Evolutionary conservation across 1,140 invertebrate species (phyloP).

Genomic region (Tribolium madens): DNA sequence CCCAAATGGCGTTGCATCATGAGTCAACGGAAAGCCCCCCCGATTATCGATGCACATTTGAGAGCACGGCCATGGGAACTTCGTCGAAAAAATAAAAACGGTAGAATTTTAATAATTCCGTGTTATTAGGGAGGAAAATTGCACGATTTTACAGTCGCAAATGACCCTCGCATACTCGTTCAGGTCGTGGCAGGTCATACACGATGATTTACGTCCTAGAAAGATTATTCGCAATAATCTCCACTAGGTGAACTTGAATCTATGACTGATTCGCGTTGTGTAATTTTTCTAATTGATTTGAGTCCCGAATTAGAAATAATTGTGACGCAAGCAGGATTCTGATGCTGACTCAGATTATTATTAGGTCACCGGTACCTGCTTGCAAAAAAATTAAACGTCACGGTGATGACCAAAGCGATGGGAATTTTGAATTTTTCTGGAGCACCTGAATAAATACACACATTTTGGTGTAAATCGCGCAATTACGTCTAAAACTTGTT

Average conservation of each 20-base stretch:
- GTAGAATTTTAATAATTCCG: slow-evolving; percentile 31
- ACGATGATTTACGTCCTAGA: slow-evolving; percentile 24
- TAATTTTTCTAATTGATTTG: not conserved
- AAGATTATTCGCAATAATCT: slow-evolving; percentile 19
- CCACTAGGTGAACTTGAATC: slow-evolving; percentile 2
- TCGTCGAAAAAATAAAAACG: not conserved
- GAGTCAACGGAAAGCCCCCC: slow-evolving; percentile 17
- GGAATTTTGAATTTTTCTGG: not conserved
- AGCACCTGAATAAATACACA: not conserved
- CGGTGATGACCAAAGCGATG: not conserved
- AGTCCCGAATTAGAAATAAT: slow-evolving; percentile 4
- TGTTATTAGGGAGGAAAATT: slow-evolving; percentile 36
- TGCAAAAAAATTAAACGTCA: slow-evolving; percentile 7
- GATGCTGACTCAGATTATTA: slow-evolving; percentile 7
- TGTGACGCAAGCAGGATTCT: slow-evolving; percentile 35
- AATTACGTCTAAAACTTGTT: not conserved
- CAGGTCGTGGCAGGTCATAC: slow-evolving; percentile 20
- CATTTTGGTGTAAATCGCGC: not conserved
- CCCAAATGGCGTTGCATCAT: not conserved
- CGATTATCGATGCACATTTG: slow-evolving; percentile 7
- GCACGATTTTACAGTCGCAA: slow-evolving; percentile 30
- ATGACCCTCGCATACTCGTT: slow-evolving; percentile 22
- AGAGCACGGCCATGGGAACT: slow-evolving; percentile 1
- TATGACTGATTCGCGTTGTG: not conserved
- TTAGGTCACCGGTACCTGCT: slow-evolving; percentile 27